phyloP scores from a whole-genome alignment of 2,797 vertebrate species.

The Myotis daubentonii region DNA sequence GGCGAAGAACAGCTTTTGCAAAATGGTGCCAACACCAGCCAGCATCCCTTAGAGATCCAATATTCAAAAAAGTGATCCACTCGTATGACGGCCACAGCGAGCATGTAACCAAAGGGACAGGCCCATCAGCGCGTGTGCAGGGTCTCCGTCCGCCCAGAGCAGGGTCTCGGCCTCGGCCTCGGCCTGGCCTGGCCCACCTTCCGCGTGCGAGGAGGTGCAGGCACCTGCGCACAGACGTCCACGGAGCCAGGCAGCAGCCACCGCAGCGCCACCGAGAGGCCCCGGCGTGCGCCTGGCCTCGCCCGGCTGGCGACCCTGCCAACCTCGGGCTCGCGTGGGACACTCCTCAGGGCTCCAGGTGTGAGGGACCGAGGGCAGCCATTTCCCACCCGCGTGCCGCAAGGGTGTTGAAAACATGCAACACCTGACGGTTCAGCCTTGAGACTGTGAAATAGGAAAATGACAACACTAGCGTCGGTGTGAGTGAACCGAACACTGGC shows the following conservation, averaged over 20 bases:
- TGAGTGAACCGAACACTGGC: not conserved
- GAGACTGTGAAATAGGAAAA: not conserved
- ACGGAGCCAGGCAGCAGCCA: not conserved
- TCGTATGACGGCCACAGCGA: not conserved
- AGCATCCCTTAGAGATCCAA: conserved; percentile 65
- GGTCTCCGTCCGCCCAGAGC: conserved; percentile 71
- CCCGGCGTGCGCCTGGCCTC: not conserved
- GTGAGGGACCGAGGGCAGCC: conserved; percentile 48
- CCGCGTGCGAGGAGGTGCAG: conserved; percentile 73
- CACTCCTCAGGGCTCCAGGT: conserved; percentile 18
- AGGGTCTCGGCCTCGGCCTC: conserved; percentile 81
- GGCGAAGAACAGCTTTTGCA: not conserved
- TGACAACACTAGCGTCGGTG: too few relatives aligned
- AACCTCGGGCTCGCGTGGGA: not conserved
- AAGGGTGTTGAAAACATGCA: too few relatives aligned
- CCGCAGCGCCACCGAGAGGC: not conserved
- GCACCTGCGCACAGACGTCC: conserved; percentile 70
- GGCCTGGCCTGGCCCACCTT: conserved; percentile 64
- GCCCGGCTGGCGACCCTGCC: not conserved
- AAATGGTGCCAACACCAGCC: conserved; percentile 33
- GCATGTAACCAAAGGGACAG: conserved; percentile 38
- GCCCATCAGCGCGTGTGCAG: conserved; percentile 57
- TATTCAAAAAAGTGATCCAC: not conserved
- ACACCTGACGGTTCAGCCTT: too few relatives aligned
- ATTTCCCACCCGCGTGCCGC: fast-evolving